Evolutionary conservation across 2,888 invertebrate genomes (phyloP), one percentile per base, ranked within the genome.

Genomic region (Dyspetes luteomarginatus): DNA sequence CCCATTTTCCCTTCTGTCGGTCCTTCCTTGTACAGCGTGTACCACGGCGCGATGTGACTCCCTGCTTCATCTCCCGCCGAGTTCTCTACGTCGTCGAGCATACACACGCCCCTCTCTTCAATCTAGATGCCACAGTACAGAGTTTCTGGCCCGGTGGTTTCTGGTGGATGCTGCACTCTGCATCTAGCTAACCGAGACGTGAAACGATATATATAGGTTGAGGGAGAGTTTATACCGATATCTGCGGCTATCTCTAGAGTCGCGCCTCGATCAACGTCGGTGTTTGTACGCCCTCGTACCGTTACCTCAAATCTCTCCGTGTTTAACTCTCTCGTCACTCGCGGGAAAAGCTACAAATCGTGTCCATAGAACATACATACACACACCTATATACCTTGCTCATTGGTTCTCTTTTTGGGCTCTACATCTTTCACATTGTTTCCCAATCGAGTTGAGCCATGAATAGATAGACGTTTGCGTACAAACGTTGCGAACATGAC

Each of bases 261-360:
- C 72, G 60, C 73, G 52, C 64, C 64, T 65, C 76, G 80, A 71
- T 68, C 74, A 62, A 52, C 74, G 60, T 68, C 56, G 48, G 52
- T 68, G 68, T 78, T 65, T 73, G 67, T 67, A 67, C 73, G 41
- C 26, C 36, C 56, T 55, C 24, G 17, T n/a, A 19, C 56, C 52
- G 52, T 77, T 26, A 22, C 24, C 43, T 22, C 36, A 19, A 15
- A 15, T 41, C 50, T 26, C 52, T 68, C 22, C 4, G 4, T 22
- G 2, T 43, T 9, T n/a, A 7, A 22, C 43, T 22, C 43, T 43
- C 41, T 4, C 12, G n/a, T 24, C 22, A n/a, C 12, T 62, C 60
- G 19, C 52, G 52, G 64, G 28, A 22, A 58, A 50, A 17, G 67
- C 43, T 50, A 68, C 68, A 52, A 58, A 9, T 36, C 36, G 36